Percentiles rank a stretch among this genome's conserved stretches.
These are phyloP conservation scores for Aplysina aerophoba DNA, from an alignment of 37 sponge, comb jelly and placozoan species.

Conservation along the genomic window DNA sequence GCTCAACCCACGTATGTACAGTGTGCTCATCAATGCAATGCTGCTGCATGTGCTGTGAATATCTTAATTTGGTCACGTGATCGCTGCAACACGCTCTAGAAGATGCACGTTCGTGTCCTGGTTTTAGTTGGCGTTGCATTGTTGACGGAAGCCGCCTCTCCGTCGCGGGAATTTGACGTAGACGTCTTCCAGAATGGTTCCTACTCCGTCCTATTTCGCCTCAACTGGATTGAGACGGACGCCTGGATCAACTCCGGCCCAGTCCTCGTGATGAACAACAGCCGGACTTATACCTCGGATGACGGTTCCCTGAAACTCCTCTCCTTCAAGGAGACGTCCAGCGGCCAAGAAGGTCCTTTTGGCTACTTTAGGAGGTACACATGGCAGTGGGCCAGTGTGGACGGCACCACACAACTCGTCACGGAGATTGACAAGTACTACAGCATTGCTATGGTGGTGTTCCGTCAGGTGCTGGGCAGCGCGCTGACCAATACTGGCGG, in stretches of 20 bases:
- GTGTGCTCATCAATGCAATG: too few relatives aligned
- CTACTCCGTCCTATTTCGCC: not conserved
- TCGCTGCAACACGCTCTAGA: too few relatives aligned
- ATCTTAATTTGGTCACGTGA: too few relatives aligned
- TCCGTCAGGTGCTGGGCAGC: not conserved
- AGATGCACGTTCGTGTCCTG: too few relatives aligned
- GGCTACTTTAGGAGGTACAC: not conserved
- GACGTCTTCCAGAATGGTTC: conserved; percentile 12
- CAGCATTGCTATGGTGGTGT: conserved; percentile 1
- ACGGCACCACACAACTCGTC: not conserved
- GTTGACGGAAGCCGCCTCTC: not conserved
- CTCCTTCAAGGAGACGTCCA: not conserved
- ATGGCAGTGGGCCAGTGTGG: not conserved
- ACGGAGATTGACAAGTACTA: not conserved
- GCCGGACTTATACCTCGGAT: not conserved
- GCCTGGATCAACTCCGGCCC: conserved; percentile 36
- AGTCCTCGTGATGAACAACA: not conserved
- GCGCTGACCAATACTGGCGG: not conserved
- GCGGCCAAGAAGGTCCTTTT: not conserved
- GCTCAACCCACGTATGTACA: too few relatives aligned
- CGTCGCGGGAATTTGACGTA: not conserved
- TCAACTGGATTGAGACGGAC: conserved; percentile 8
- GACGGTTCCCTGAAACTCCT: not conserved
- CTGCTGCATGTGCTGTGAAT: too few relatives aligned
- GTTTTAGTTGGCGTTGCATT: too few relatives aligned